Evolutionary conservation across 2,113 vertebrate species (phyloP), one percentile per base, ranked within the genome.

Genomic region (Semnornis frantzii): DNA sequence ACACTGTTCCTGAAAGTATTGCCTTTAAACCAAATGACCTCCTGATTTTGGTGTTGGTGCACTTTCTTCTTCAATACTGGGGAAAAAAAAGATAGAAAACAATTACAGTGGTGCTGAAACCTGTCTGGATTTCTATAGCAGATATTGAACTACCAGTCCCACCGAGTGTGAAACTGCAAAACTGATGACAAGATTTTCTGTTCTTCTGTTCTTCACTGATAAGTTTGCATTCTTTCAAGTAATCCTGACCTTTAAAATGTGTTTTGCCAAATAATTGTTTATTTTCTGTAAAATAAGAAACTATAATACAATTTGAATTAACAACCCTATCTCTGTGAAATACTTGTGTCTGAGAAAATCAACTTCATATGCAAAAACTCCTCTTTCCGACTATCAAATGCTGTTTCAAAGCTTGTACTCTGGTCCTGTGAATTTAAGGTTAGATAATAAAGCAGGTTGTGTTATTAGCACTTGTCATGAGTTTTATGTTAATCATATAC

Each of bases 1-100:
- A 77, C 90, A 71, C 66, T 73, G 75, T 63, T 92, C 59, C 46
- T 76, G 46, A 46, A 81, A 93, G 42, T 82, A 92, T 87, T 80
- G 18, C 42, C 78, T 94, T 79, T 46, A 73, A 93, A 66, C n/a
- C 19, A 46, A 23, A 25, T 65, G 66, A 58, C 50, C 70, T 78
- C 70, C 27, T 79, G 74, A 48, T 82, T 87, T 82, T 69, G n/a
- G 50, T 65, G 69, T 54, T 0, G 1, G 42, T 73, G n/a, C 28
- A n/a, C 44, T 91, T 82, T 50, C 27, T 79, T 87, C 42, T 65
- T 58, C 33, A 85, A 44, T 39, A 15, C 50, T 6, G 1, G 48
- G 16, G 15, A 16, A 9, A 65, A 9, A 62, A 85, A 88, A 44
- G 28, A 20, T 44, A 34, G 54, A 82, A 85, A 62, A 10, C 7